These are phyloP conservation scores for Calonectris borealis DNA, from an alignment of 2,113 vertebrate species.

Conservation along the genomic window DNA sequence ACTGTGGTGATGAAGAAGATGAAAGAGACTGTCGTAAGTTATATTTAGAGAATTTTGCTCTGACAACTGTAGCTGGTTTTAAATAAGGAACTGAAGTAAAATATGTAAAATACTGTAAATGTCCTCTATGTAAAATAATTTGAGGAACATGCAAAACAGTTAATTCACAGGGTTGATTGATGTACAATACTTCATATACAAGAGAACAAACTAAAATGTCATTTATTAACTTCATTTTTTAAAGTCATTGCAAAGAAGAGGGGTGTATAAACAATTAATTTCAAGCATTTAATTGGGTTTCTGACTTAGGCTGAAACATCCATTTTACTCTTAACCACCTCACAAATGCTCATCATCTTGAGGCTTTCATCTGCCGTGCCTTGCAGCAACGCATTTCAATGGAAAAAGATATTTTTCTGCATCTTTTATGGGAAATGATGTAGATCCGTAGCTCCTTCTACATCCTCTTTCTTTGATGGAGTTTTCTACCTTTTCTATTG, in stretches of 20 bases:
- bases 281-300: not conserved
- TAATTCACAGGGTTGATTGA: not conserved
- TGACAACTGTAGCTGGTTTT: not conserved
- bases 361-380: constrained; percentile 21
- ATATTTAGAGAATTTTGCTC: not conserved
- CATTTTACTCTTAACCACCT: not conserved
- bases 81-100: not conserved
- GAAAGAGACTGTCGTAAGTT: constrained; percentile 96
- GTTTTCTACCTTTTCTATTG: not conserved
- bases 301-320: not conserved
- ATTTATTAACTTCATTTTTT: not conserved
- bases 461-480: not conserved
- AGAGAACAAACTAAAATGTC: not conserved
- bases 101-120: not conserved
- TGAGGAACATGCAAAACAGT: not conserved
- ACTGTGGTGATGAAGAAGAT: constrained; percentile 95
- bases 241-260: not conserved
- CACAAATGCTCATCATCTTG: not conserved
- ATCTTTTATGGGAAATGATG: not conserved
- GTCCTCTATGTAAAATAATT: not conserved
- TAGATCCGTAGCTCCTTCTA: not conserved
- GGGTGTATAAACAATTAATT: not conserved
- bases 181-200: not conserved
- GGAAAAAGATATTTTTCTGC: not conserved
- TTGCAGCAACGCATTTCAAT: not conserved